A percentile compares a stretch with the other conserved stretches of the same genome.
phyloP scores from a whole-genome alignment of 2,113 vertebrate species.

The Caretta caretta region DNA sequence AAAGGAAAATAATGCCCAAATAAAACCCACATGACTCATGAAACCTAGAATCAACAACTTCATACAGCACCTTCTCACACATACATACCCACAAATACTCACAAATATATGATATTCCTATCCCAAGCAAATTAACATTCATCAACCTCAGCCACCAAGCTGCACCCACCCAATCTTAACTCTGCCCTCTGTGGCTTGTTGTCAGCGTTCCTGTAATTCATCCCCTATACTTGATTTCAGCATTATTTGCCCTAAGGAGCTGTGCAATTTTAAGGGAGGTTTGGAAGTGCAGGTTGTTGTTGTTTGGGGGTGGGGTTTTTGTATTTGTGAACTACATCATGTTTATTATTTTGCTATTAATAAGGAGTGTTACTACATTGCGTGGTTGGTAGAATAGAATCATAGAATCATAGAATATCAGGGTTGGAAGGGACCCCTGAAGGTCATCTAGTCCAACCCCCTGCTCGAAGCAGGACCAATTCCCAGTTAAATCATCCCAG shows the following conservation, averaged over 20 bases:
- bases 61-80: not conserved
- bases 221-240: not conserved
- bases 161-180: not conserved
- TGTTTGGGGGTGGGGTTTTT: not conserved
- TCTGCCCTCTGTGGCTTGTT: not conserved
- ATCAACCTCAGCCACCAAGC: not conserved
- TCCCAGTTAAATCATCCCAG: no score
- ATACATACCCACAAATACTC: not conserved
- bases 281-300: not conserved
- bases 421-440: no score
- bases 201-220: not conserved
- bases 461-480: no score
- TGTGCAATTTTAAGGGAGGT: not conserved
- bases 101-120: not conserved
- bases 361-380: not conserved
- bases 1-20: not conserved
- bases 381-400: not conserved
- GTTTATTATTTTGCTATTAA: not conserved
- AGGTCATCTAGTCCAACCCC: no score
- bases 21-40: not conserved
- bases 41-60: not conserved
- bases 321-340: not conserved
- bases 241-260: not conserved
- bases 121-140: not conserved
- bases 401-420: no score